Conservation (phyloP, 1,140 invertebrate species). For the Physella acuta region DNA sequence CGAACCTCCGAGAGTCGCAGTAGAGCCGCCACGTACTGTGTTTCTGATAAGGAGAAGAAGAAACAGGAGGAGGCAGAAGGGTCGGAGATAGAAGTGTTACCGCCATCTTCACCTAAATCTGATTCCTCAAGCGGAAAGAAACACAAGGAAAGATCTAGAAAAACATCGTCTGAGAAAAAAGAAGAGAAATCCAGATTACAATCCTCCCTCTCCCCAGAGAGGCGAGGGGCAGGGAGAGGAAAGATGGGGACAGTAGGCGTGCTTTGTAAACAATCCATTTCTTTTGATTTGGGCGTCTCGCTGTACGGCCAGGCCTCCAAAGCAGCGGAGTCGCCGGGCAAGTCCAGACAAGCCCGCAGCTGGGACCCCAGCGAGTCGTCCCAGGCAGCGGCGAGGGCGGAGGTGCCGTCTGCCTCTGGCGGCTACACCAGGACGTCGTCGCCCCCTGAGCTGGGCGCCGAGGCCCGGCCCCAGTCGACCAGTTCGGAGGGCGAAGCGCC, state of each 20-base stretch:
- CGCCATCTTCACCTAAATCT: not conserved
- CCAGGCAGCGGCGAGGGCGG: conserved; percentile 17
- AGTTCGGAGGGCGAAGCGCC: conserved; percentile 41
- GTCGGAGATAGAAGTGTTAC: conserved; percentile 7
- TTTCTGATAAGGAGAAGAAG: conserved; percentile 6
- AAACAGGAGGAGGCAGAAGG: not conserved
- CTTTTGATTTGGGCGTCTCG: conserved; percentile 52
- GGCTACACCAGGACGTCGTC: not conserved
- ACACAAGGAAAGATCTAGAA: not conserved
- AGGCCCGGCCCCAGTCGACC: conserved; percentile 25
- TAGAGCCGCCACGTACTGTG: conserved; percentile 28
- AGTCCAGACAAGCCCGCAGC: conserved; percentile 6
- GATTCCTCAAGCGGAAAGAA: not conserved
- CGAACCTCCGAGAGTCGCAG: conserved; percentile 11
- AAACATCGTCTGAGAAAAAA: not conserved
- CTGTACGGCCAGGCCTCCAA: conserved; percentile 28
- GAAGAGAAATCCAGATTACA: conserved; percentile 13
- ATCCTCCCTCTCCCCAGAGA: conserved; percentile 26
- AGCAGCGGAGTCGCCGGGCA: not conserved
- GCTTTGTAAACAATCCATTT: conserved; percentile 53
- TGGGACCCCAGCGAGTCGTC: conserved; percentile 21
- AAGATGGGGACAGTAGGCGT: conserved; percentile 52
- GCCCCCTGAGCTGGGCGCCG: not conserved
- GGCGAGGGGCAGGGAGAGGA: conserved; percentile 33
- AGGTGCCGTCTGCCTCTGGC: not conserved